Evolutionary conservation across 2,888 invertebrate genomes (phyloP).

Genomic region (Prosopocoilus inquinatus): DNA sequence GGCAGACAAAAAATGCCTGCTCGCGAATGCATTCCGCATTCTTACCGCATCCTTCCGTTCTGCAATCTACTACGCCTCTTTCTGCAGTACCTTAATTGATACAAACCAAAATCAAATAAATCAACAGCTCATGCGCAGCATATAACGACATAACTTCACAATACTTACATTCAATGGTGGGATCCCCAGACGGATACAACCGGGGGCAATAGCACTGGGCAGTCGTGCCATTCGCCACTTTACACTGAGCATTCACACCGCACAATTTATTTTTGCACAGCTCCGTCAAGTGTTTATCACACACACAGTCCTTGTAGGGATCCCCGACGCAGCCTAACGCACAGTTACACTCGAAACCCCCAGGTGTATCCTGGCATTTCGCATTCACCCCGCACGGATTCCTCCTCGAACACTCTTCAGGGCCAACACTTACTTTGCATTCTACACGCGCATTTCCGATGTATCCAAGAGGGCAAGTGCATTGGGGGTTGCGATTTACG

Average conservation of each 20-base stretch:
- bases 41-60: conserved; percentile 79
- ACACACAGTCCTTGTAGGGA: conserved; percentile 76
- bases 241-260: conserved; percentile 80
- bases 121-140: background rate
- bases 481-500: conserved; percentile 71
- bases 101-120: conserved; percentile 4
- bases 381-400: conserved; percentile 85
- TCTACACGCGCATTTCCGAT: conserved; percentile 69
- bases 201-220: conserved; percentile 84
- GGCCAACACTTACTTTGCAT: conserved; percentile 63
- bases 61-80: conserved; percentile 67
- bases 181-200: conserved; percentile 79
- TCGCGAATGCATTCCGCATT: conserved; percentile 86
- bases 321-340: conserved; percentile 78
- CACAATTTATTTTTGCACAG: conserved; percentile 79
- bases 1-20: conserved; percentile 79
- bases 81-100: conserved; percentile 51
- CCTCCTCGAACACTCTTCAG: conserved; percentile 68
- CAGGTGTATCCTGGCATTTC: conserved; percentile 72
- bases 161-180: conserved; percentile 79
- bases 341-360: conserved; percentile 79
- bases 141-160: background rate
- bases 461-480: conserved; percentile 73
- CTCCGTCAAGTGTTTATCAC: conserved; percentile 64
- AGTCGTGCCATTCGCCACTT: conserved; percentile 62